phyloP scores from a whole-genome alignment of 2,888 invertebrate genomes.

The Hipparchia sbordonii region DNA sequence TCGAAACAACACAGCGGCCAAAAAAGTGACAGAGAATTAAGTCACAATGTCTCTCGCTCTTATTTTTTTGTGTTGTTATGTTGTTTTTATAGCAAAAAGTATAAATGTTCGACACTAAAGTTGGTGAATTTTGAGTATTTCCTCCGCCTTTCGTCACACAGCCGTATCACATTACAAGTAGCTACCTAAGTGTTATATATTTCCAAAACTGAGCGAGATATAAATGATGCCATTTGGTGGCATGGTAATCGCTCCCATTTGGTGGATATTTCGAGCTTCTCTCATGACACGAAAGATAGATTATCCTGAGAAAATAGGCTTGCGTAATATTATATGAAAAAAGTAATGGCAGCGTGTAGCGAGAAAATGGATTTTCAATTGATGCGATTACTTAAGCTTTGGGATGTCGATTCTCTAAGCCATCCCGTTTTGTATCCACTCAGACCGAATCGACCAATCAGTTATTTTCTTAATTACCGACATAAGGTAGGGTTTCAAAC shows the following conservation, averaged over 20 bases:
- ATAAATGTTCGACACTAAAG: no score
- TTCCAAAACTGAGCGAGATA: conserved; percentile 9
- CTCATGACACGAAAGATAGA: conserved; percentile 20
- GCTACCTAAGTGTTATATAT: conserved; percentile 3
- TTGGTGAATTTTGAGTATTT: background rate
- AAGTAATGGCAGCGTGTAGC: background rate
- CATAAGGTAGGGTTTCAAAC: no score
- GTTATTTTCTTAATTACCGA: no score
- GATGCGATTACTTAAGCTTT: background rate
- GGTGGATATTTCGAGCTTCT: conserved; percentile 21
- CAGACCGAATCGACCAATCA: background rate
- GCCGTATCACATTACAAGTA: background rate
- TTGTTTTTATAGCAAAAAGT: no score
- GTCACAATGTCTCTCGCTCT: no score
- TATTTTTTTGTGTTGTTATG: no score
- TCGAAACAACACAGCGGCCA: no score
- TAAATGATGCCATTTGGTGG: conserved; percentile 23
- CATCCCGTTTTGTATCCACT: background rate
- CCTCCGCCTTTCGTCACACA: background rate
- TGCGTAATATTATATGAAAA: background rate
- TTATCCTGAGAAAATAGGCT: conserved; percentile 13
- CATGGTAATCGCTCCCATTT: conserved; percentile 10
- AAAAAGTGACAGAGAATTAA: no score
- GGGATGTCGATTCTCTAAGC: background rate
- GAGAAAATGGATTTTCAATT: conserved; percentile 12